Evolutionary conservation across 2,888 invertebrate genomes (phyloP), one percentile per base, ranked within the genome.

Genomic region (Acleris emargana): DNA sequence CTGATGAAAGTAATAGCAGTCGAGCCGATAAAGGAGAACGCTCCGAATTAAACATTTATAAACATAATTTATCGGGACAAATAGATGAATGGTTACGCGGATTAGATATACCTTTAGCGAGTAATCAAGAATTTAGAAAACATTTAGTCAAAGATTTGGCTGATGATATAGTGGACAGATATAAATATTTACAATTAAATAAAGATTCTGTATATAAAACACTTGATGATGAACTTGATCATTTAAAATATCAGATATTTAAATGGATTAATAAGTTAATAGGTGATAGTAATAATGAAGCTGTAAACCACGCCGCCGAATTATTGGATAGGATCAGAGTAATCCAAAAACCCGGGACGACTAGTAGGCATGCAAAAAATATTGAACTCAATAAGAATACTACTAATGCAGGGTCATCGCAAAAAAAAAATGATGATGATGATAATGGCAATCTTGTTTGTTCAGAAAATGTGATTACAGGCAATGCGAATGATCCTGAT

Each of bases 191-290:
- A 68, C 75, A 84, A 69, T 61, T 84, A 1, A 84, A 84, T 67
- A 64, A 69, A 0, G 69, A 67, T 16, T 72, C 55, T 49, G 69
- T 69, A 3, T 68, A 77, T 16, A 75, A 80, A 0, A 68, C 71
- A 67, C n/a, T n/a, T n/a, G n/a, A n/a, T n/a, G 79, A 81, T 42
- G 88, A 89, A 68, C 61, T 89, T 42, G 86, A 88, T 68, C 73
- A 84, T 73, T 76, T 90, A 17, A 87, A 83, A 64, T 89, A 83
- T 76, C 87, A 85, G 45, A 86, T 90, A 70, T 89, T 84, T 68
- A 89, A 88, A 80, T 88, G 85, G 84, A 76, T 87, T 2, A 82
- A 82, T 62, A 88, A 84, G 68, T 69, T 87, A n/a, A 74, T 77
- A 2, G 80, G 79, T 1, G 81, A 81, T 61, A 71, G 82, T 22